phyloP scores from a whole-genome alignment of 2,797 vertebrate genomes.

The Arnoldichthys spilopterus region DNA sequence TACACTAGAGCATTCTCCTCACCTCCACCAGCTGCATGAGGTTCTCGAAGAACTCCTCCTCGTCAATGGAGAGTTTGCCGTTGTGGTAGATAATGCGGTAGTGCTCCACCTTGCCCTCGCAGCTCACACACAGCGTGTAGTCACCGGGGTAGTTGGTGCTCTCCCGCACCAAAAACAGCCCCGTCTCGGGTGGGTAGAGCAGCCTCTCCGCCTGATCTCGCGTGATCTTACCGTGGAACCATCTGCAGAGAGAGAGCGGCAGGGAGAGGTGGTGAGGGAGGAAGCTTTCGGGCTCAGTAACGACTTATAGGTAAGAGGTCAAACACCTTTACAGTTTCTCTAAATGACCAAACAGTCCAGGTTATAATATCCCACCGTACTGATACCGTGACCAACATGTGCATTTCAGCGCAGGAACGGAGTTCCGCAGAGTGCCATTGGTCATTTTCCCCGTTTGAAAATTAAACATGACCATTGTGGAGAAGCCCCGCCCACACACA shows the following conservation, averaged over 20 bases:
- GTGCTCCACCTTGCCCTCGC: slow-evolving; percentile 96
- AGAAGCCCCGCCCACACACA: no score
- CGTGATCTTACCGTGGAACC: slow-evolving; percentile 98
- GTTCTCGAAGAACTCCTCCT: slow-evolving; percentile 94
- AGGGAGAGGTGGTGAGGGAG: not conserved
- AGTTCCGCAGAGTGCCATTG: no score
- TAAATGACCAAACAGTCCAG: no score
- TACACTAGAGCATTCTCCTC: slow-evolving; percentile 42
- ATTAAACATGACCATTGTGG: no score
- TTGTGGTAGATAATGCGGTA: slow-evolving; percentile 94
- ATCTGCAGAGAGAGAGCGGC: slow-evolving; percentile 75
- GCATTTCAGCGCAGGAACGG: no score
- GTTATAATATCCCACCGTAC: no score
- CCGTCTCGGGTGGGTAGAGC: slow-evolving; percentile 88
- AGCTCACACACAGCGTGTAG: slow-evolving; percentile 98
- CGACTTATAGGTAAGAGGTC: no score
- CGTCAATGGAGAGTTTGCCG: slow-evolving; percentile 94
- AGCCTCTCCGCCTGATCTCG: slow-evolving; percentile 89
- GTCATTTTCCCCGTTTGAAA: no score
- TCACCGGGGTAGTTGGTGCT: slow-evolving; percentile 98
- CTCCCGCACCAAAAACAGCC: slow-evolving; percentile 94
- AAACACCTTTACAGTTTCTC: no score
- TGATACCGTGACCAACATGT: no score
- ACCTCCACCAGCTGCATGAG: slow-evolving; percentile 99
- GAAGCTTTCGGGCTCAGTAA: not conserved